phyloP scores from a whole-genome alignment of 2,888 invertebrate genomes.

The Gnatocerus cornutus region DNA sequence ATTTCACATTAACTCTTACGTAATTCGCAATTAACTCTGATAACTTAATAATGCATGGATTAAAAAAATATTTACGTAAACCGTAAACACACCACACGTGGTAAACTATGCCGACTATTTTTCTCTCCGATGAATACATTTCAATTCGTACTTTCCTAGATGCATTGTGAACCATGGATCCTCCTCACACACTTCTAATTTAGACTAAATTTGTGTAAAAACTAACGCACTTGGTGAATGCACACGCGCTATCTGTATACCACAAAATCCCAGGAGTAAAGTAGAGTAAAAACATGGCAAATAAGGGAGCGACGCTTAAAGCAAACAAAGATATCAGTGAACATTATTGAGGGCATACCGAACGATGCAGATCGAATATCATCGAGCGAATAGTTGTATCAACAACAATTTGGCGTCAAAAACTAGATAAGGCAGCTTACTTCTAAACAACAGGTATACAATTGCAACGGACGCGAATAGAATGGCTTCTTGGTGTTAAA shows the following conservation, averaged over 20 bases:
- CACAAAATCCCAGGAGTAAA: constrained; percentile 39
- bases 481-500: neutral
- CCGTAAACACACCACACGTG: neutral
- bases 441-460: constrained; percentile 31
- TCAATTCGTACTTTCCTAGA: neutral
- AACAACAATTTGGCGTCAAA: constrained; percentile 37
- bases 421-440: constrained; percentile 34
- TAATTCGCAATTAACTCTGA: neutral
- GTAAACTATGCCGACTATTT: neutral
- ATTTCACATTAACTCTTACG: constrained; percentile 1
- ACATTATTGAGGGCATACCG: constrained; percentile 41
- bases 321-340: constrained; percentile 45
- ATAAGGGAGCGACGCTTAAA: constrained; percentile 46
- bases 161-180: constrained; percentile 4
- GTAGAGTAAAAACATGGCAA: constrained; percentile 45
- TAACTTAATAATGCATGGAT: neutral
- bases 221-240: constrained; percentile 24
- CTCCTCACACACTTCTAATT: neutral
- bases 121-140: neutral
- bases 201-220: neutral
- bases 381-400: constrained; percentile 14
- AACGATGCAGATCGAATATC: constrained; percentile 42
- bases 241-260: constrained; percentile 32
- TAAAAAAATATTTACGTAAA: neutral
- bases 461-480: neutral